Percentiles rank a stretch among this genome's conserved stretches.
Conservation (phyloP, 2,888 invertebrate species). For the Zeuzera pyrina region DNA sequence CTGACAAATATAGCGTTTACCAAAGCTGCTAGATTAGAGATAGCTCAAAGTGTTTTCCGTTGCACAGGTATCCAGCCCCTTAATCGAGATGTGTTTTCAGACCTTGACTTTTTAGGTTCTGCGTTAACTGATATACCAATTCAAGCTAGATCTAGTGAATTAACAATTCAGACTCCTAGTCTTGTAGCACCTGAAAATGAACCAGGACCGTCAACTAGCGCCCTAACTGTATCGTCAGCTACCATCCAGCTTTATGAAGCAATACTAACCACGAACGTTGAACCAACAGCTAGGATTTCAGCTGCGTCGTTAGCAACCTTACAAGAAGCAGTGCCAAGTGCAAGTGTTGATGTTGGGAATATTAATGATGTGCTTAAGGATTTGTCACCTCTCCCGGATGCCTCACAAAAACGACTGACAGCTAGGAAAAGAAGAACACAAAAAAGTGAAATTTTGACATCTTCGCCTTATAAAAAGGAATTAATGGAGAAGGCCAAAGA, state of each 20-base stretch:
- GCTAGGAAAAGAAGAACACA: constrained; percentile 5
- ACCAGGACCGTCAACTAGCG: constrained; percentile 2
- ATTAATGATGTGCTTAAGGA: constrained; percentile 7
- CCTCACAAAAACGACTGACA: constrained; percentile 5
- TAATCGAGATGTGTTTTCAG: constrained; percentile 13
- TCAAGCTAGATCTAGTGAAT: background rate
- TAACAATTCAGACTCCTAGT: background rate
- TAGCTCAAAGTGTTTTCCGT: constrained; percentile 13
- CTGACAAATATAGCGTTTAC: constrained; percentile 13
- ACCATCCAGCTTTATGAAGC: constrained; percentile 3
- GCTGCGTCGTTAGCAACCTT: constrained; percentile 1
- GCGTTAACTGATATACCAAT: constrained; percentile 6
- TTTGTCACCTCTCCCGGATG: constrained; percentile 7
- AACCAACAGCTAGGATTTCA: constrained; percentile 2
- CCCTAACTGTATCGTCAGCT: constrained; percentile 1
- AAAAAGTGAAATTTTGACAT: constrained; percentile 7
- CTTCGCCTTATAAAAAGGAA: constrained; percentile 5
- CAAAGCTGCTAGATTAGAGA: constrained; percentile 12
- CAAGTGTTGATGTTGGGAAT: constrained; percentile 7
- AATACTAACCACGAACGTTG: constrained; percentile 4
- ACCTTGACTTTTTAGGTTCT: constrained; percentile 12
- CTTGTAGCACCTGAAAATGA: background rate
- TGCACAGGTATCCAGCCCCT: constrained; percentile 34
- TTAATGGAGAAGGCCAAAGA: background rate
- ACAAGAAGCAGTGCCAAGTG: constrained; percentile 5